A percentile compares a stretch with the other conserved stretches of the same genome.
phyloP scores from a whole-genome alignment of 2,113 vertebrate species.

The Crypturellus undulatus region DNA sequence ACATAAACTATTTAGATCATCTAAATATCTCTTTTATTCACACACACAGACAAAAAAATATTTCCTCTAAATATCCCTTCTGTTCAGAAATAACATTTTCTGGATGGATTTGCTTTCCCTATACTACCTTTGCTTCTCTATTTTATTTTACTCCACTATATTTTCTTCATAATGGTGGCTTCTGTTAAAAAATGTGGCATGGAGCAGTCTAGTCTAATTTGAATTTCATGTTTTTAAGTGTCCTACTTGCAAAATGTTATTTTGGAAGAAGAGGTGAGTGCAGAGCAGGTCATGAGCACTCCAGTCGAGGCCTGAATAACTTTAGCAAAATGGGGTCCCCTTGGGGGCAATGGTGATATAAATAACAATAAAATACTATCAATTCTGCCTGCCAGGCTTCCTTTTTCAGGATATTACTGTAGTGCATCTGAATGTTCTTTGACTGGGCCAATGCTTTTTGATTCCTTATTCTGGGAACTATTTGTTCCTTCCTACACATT shows the following conservation, averaged over 20 bases:
- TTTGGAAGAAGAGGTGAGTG: not conserved
- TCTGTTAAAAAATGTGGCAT: not conserved
- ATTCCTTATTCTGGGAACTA: not conserved
- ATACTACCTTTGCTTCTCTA: not conserved
- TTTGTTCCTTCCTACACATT: conserved; percentile 41
- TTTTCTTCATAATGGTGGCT: not conserved
- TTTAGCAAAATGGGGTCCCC: not conserved
- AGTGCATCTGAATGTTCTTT: conserved; percentile 32
- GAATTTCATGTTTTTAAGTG: not conserved
- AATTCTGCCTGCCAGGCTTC: conserved; percentile 18
- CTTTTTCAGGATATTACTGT: conserved; percentile 43
- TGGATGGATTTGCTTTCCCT: not conserved
- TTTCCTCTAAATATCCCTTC: not conserved
- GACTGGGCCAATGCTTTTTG: conserved; percentile 15
- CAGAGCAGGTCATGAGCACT: not conserved
- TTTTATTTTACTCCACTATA: not conserved
- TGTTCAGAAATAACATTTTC: not conserved
- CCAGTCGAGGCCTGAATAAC: not conserved
- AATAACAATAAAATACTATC: conserved; percentile 34
- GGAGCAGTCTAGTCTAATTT: not conserved
- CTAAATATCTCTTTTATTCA: not conserved
- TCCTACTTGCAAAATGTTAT: not conserved
- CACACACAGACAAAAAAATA: no score
- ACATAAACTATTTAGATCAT: not conserved
- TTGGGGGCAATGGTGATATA: accelerated